Percentiles rank a stretch among this genome's conserved stretches.
Conservation (phyloP, 2,888 invertebrate species). For the Gnatocerus cornutus region DNA sequence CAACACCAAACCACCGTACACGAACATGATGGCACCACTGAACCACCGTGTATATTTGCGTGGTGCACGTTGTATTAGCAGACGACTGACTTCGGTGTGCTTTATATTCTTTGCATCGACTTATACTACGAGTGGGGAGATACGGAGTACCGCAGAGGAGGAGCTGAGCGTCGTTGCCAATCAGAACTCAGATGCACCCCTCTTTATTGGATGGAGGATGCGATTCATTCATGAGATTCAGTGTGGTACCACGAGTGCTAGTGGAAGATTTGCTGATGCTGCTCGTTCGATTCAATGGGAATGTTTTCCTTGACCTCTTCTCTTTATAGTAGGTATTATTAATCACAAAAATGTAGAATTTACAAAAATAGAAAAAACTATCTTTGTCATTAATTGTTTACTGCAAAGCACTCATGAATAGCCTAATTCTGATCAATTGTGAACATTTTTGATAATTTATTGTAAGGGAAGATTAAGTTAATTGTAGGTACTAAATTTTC, state of each 20-base stretch:
- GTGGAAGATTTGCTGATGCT: constrained; percentile 2
- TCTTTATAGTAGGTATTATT: too few species aligned
- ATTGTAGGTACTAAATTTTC: too few species aligned
- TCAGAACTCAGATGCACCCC: constrained; percentile 49
- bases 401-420: too few species aligned
- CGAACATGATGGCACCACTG: constrained; percentile 69
- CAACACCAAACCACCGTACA: constrained; percentile 72
- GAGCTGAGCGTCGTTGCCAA: constrained; percentile 60
- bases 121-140: constrained; percentile 56
- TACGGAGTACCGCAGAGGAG: constrained; percentile 53
- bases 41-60: constrained; percentile 51
- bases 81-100: constrained; percentile 62
- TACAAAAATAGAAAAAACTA: too few species aligned
- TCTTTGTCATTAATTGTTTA: too few species aligned
- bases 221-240: constrained; percentile 60
- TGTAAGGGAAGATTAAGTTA: too few species aligned
- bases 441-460: too few species aligned
- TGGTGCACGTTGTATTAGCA: constrained; percentile 57
- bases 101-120: constrained; percentile 59
- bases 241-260: constrained; percentile 32
- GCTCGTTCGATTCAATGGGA: not conserved
- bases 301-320: constrained; percentile 1
- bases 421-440: too few species aligned
- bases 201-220: constrained; percentile 58
- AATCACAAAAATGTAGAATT: too few species aligned